These are phyloP conservation scores for Fistularia commersonii DNA, from an alignment of 2,797 vertebrate genomes.

Conservation along the genomic window DNA sequence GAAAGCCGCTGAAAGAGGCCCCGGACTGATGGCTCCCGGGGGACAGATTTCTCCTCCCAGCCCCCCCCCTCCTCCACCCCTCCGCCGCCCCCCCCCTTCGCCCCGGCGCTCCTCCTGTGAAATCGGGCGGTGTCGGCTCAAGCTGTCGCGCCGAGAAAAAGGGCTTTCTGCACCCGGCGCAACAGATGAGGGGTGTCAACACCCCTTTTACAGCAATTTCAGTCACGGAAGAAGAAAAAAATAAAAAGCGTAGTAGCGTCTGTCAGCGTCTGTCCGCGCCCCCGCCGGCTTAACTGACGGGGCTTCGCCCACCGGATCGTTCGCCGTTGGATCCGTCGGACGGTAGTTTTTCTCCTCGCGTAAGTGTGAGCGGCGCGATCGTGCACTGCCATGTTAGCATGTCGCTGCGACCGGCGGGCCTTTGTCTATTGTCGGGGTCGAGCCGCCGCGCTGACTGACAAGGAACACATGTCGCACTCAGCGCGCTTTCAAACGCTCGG, in stretches of 20 bases:
- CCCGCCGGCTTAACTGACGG: too few species aligned
- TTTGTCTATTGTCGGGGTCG: constrained; percentile 47
- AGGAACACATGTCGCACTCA: constrained; percentile 44
- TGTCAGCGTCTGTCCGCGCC: neutral
- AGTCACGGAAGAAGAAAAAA: constrained; percentile 13
- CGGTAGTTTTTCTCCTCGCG: too few species aligned
- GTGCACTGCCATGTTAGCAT: constrained; percentile 45
- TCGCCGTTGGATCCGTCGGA: too few species aligned
- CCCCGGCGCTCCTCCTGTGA: too few species aligned
- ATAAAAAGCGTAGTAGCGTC: constrained; percentile 26
- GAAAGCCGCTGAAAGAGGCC: constrained; percentile 50
- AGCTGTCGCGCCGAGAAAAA: constrained; percentile 53
- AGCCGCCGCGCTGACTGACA: constrained; percentile 48
- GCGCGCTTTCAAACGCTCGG: constrained; percentile 10
- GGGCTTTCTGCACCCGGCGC: constrained; percentile 46
- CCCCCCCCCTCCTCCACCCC: constrained; percentile 32
- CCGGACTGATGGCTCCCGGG: constrained; percentile 62
- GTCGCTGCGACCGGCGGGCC: constrained; percentile 17
- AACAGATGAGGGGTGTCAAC: constrained; percentile 43
- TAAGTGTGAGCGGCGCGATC: constrained; percentile 25
- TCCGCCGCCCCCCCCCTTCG: constrained; percentile 45
- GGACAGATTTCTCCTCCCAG: constrained; percentile 60
- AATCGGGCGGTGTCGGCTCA: constrained; percentile 62
- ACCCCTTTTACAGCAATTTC: constrained; percentile 38
- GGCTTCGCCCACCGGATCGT: too few species aligned